Evolutionary conservation across 2,888 invertebrate species (phyloP), one percentile per base, ranked within the genome.

Genomic region (Tortricodes alternella): DNA sequence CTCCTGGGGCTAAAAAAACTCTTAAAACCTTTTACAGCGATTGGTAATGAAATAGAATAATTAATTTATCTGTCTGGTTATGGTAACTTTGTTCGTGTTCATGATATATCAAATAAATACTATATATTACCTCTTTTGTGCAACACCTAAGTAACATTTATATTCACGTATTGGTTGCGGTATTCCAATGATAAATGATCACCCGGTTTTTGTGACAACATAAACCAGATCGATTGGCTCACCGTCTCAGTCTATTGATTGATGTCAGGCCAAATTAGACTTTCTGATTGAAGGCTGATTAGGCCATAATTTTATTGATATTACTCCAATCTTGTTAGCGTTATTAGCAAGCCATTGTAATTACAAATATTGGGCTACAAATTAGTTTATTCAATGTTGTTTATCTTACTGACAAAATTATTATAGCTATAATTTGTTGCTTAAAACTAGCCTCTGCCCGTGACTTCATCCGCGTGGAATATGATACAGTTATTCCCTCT

Each of bases 101-200:
- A 2, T 2, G 2, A 23, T 23, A 6, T 23, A 24, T 7, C 2
- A 24, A 8, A 9, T 24, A 9, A 29, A 29, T 29, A 29, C 11
- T 29, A 29, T 11, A 29, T 29, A 29, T 29, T 18, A 16, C 29
- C 18, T 29, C 3, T n/a, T 41, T 24, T 23, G 7, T 9, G n/a
- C 8, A 29, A 39, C 11, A 39, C 11, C 11, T 7, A 9, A 44
- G n/a, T n/a, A 16, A 37, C 29, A 44, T 44, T 29, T 46, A 43
- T 8, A 46, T 49, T 35, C 48, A 51, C 61, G 64, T 68, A 65
- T 69, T 70, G 65, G 61, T 59, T 65, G 65, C 66, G 63, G 64
- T 66, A 62, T 67, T 64, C 59, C 55, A 67, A 70, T 74, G 73
- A 74, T 75, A 65, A 73, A 74, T 64, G 70, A 65, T 51, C 62